A percentile compares a stretch with the other conserved stretches of the same genome.
Conservation (phyloP, 2,797 vertebrate species). For the Falco novaeseelandiae region DNA sequence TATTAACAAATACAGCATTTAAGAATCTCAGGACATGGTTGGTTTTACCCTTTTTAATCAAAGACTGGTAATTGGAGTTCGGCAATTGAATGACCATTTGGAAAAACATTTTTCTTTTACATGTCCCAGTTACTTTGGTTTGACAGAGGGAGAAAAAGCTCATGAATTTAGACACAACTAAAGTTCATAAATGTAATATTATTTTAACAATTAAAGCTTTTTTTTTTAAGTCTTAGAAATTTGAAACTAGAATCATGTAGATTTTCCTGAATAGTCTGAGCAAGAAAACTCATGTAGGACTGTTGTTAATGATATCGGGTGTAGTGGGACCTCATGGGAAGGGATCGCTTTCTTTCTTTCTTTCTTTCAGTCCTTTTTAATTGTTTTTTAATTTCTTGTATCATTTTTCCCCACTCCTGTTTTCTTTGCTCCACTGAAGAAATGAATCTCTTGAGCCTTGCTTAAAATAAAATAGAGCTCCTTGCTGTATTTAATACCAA, state of each 20-base stretch:
- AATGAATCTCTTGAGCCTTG: not conserved
- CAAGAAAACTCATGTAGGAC: not conserved
- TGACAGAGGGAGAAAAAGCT: not conserved
- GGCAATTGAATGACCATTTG: not conserved
- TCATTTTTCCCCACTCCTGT: accelerated
- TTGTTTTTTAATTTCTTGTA: not conserved
- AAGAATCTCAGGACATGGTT: not conserved
- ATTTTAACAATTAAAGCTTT: not conserved
- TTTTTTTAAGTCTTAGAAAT: not conserved
- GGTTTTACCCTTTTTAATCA: not conserved
- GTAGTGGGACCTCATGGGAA: not conserved
- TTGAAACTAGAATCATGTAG: not conserved
- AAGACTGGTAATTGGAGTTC: not conserved
- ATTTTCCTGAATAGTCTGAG: not conserved
- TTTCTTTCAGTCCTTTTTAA: not conserved
- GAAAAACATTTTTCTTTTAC: not conserved
- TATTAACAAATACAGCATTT: accelerated
- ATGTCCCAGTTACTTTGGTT: not conserved
- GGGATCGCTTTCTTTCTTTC: not conserved
- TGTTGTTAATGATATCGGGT: not conserved
- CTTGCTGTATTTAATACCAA: not conserved
- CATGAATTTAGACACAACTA: not conserved
- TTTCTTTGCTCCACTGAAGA: not conserved
- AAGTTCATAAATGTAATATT: not conserved
- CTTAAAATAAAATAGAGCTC: not conserved